phyloP scores from a whole-genome alignment of 1,140 invertebrate species.

The Homarus americanus region DNA sequence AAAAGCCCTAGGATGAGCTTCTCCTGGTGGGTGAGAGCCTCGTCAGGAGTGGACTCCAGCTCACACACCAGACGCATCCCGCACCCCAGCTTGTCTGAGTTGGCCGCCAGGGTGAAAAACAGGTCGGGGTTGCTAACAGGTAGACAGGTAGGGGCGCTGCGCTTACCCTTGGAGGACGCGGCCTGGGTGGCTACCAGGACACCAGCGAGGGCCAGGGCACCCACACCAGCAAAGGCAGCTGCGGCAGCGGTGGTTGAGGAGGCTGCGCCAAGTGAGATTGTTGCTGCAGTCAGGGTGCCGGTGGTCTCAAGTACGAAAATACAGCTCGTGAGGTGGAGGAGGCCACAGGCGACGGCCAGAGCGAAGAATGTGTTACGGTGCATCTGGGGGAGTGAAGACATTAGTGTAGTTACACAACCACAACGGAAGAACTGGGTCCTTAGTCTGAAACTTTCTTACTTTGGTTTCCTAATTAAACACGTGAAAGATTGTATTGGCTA shows the following conservation, averaged over 20 bases:
- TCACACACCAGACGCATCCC: constrained; percentile 76
- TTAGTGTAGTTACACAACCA: no score
- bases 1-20: constrained; percentile 76
- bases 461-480: no score
- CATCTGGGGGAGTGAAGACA: no score
- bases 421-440: no score
- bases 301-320: neutral
- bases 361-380: neutral
- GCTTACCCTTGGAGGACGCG: constrained; percentile 33
- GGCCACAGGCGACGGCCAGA: constrained; percentile 12
- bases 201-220: constrained; percentile 10
- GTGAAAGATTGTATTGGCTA: no score
- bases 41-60: constrained; percentile 73
- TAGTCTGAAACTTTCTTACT: no score
- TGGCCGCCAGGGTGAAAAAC: constrained; percentile 62
- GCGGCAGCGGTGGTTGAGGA: neutral
- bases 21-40: constrained; percentile 73
- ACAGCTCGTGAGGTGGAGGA: neutral
- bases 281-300: neutral
- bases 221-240: constrained; percentile 2
- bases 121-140: constrained; percentile 61
- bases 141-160: constrained; percentile 63
- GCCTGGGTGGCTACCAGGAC: constrained; percentile 23
- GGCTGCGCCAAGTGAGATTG: constrained; percentile 15
- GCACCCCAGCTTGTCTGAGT: constrained; percentile 75